Evolutionary conservation across 2,113 vertebrate genomes (phyloP).

Genomic region (Neopipo cinnamomea): DNA sequence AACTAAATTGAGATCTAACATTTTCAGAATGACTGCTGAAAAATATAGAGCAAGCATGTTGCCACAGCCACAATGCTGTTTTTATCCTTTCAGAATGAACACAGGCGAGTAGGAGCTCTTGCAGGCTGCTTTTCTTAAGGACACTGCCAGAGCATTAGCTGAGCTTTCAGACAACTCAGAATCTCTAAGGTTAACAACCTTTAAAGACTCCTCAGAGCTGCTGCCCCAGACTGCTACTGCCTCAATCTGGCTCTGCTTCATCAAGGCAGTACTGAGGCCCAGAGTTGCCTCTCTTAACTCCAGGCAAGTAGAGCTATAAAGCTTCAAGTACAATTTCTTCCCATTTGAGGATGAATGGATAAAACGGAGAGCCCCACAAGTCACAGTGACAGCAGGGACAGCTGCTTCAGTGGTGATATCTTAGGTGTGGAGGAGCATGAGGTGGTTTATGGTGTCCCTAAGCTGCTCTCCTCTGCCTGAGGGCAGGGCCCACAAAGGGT

Average conservation of each 20-base stretch:
- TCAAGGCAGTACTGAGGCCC: accelerated
- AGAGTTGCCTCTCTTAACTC: not conserved
- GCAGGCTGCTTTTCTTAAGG: not conserved
- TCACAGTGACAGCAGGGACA: accelerated
- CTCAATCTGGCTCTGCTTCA: not conserved
- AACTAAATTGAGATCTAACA: not conserved
- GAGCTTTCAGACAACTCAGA: not conserved
- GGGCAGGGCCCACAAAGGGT: not conserved
- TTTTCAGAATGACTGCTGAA: not conserved
- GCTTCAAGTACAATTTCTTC: not conserved
- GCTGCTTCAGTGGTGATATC: not conserved
- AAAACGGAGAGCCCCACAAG: accelerated
- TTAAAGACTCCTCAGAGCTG: not conserved
- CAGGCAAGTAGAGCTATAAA: not conserved
- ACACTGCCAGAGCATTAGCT: not conserved
- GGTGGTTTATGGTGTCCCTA: not conserved
- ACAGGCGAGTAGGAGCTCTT: not conserved
- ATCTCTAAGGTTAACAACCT: not conserved
- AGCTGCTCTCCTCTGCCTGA: not conserved
- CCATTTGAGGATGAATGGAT: not conserved
- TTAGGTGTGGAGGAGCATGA: not conserved
- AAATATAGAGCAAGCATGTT: not conserved
- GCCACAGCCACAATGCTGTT: not conserved
- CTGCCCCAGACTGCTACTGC: not conserved
- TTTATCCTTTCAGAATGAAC: not conserved